These are phyloP conservation scores for Odontophorus gujanensis DNA, from an alignment of 2,113 vertebrate species.

Conservation along the genomic window DNA sequence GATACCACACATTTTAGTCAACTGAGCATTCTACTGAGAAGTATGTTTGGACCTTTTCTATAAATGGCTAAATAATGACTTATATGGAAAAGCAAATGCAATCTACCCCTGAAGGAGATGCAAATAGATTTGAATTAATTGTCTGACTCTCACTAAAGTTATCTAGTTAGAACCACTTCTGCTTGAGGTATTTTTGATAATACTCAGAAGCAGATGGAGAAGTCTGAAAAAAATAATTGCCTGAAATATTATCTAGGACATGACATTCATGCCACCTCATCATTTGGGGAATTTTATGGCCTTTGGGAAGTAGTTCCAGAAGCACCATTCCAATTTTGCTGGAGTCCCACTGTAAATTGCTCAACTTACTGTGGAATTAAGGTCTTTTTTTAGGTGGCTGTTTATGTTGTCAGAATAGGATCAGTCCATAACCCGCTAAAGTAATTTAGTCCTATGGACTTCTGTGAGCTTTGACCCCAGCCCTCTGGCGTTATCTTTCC, in stretches of 20 bases:
- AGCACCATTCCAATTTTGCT: slow-evolving; percentile 21
- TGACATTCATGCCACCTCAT: not conserved
- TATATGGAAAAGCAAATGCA: not conserved
- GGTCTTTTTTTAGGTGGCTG: not conserved
- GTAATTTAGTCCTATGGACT: slow-evolving; percentile 32
- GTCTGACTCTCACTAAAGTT: not conserved
- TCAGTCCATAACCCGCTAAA: not conserved
- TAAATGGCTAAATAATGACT: not conserved
- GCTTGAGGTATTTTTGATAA: not conserved
- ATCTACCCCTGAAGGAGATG: not conserved
- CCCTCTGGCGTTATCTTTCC: not conserved
- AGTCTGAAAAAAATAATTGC: not conserved
- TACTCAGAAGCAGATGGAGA: slow-evolving; percentile 23
- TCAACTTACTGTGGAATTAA: not conserved
- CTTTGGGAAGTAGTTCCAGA: slow-evolving; percentile 16
- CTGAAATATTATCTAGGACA: slow-evolving; percentile 33
- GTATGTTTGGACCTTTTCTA: not conserved
- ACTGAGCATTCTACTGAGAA: not conserved
- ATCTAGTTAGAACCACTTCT: not conserved
- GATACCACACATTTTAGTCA: not conserved
- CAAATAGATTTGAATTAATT: not conserved
- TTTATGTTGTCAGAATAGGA: not conserved
- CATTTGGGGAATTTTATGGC: not conserved
- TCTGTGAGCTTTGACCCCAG: slow-evolving; percentile 42
- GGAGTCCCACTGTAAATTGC: not conserved